These are phyloP conservation scores for Nysson spinosus DNA, from an alignment of 2,888 invertebrate genomes.

Conservation along the genomic window DNA sequence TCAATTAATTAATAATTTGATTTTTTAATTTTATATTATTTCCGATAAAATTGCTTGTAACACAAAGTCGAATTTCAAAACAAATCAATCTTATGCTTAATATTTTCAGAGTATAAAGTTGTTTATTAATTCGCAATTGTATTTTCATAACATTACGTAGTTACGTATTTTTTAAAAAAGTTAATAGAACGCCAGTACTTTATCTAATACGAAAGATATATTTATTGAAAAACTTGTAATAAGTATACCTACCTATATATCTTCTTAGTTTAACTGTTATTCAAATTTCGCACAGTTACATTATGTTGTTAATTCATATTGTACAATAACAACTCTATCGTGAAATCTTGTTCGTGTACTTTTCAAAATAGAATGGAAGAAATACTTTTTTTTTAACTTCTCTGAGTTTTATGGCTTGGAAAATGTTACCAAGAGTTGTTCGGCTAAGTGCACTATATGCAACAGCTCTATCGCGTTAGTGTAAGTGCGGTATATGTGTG, in stretches of 20 bases:
- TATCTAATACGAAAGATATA: background rate
- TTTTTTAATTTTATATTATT: background rate
- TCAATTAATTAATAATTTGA: background rate
- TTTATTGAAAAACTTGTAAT: background rate
- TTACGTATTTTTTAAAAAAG: background rate
- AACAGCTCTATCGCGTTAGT: too few species aligned
- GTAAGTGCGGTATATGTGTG: too few species aligned
- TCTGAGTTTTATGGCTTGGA: too few species aligned
- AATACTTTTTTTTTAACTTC: too few species aligned
- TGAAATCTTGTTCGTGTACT: too few species aligned
- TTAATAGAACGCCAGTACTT: background rate
- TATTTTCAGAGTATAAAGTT: too few species aligned
- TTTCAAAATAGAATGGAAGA: too few species aligned
- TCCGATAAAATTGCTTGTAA: background rate
- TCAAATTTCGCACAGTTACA: background rate
- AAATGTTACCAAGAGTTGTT: too few species aligned
- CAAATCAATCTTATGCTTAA: background rate
- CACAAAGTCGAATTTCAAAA: background rate
- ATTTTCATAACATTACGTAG: too few species aligned
- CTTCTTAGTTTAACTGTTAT: background rate
- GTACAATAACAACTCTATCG: too few species aligned
- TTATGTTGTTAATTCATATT: background rate
- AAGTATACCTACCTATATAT: constrained; percentile 19
- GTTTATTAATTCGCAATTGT: too few species aligned
- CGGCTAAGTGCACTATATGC: too few species aligned